These are phyloP conservation scores for Dynastes maya DNA, from an alignment of 2,888 invertebrate genomes.

Conservation along the genomic window DNA sequence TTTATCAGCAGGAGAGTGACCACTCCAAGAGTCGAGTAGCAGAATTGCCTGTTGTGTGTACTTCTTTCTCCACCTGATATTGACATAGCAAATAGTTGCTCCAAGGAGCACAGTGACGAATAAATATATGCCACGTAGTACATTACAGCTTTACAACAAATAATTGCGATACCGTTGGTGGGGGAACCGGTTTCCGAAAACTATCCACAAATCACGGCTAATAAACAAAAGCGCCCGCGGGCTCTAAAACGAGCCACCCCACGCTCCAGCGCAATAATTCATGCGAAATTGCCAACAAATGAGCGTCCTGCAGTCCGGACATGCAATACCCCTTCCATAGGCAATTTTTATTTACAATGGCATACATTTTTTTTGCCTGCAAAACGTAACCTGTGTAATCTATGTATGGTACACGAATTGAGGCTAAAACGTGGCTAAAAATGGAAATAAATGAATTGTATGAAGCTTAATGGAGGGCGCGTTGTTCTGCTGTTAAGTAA, in stretches of 20 bases:
- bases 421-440: too few relatives aligned
- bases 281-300: constrained; percentile 19
- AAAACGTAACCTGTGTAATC: too few relatives aligned
- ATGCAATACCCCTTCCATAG: not conserved
- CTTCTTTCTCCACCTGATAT: too few relatives aligned
- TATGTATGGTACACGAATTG: too few relatives aligned
- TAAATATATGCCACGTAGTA: not conserved
- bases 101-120: not conserved
- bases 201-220: constrained; percentile 25
- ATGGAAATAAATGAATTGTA: too few relatives aligned
- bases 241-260: not conserved
- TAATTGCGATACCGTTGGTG: not conserved
- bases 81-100: too few relatives aligned
- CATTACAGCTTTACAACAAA: not conserved
- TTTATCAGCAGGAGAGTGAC: too few relatives aligned
- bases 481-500: too few relatives aligned
- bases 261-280: constrained; percentile 6
- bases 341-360: not conserved
- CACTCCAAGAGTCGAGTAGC: too few relatives aligned
- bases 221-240: constrained; percentile 13
- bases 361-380: too few relatives aligned
- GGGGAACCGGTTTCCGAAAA: constrained; percentile 5
- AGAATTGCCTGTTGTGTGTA: too few relatives aligned
- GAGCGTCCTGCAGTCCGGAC: not conserved
- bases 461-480: too few relatives aligned